Evolutionary conservation across 2,797 vertebrate species (phyloP).

Genomic region (Caiman crocodilus): DNA sequence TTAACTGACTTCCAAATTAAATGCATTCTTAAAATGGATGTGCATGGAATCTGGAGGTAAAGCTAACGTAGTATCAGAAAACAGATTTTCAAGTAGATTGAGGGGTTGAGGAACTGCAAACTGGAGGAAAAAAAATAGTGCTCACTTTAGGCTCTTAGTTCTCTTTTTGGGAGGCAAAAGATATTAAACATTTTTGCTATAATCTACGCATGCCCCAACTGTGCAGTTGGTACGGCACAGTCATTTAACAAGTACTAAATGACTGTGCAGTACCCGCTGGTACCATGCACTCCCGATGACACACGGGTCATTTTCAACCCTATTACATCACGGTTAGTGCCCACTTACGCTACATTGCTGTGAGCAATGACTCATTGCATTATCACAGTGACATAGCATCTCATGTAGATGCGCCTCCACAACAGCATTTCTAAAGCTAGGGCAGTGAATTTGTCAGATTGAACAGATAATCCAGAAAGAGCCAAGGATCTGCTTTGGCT

Average conservation of each 20-base stretch:
- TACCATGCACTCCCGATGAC: no score
- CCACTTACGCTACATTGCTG: no score
- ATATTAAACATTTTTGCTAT: background rate
- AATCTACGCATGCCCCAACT: background rate
- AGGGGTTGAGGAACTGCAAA: background rate
- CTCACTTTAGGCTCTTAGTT: background rate
- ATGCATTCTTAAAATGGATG: constrained; percentile 41
- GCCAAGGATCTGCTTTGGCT: background rate
- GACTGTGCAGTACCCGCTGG: no score
- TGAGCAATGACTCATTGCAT: no score
- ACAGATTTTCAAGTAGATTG: constrained; percentile 10
- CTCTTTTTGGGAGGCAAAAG: background rate
- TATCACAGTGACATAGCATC: no score
- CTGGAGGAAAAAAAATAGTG: background rate
- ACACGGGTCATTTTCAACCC: no score
- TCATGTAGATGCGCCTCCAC: no score
- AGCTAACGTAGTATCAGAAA: background rate
- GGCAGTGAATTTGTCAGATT: background rate
- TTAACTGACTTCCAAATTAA: constrained; percentile 72
- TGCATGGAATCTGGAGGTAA: constrained; percentile 45
- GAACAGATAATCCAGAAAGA: background rate
- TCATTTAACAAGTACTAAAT: no score
- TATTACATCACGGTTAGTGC: no score
- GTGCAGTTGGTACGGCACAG: no score
- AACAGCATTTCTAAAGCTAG: background rate